phyloP scores from a whole-genome alignment of 2,113 vertebrate genomes.

The Paratilapia polleni region DNA sequence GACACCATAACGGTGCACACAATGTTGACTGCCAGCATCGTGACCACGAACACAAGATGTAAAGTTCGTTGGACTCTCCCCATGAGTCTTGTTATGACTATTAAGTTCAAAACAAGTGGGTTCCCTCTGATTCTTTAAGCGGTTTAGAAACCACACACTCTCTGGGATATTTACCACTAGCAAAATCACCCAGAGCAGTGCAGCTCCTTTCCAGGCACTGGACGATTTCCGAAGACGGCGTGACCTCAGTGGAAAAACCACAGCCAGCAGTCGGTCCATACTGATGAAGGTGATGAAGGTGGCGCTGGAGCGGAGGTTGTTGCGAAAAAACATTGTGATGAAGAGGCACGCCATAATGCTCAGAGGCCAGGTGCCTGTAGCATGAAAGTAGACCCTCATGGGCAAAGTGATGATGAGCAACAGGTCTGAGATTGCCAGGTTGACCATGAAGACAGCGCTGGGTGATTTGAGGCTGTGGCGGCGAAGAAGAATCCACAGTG shows the following conservation, averaged over 20 bases:
- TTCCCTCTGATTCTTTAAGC: background rate
- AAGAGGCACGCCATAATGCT: conserved; percentile 11
- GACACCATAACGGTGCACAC: conserved; percentile 56
- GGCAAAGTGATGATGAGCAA: conserved; percentile 60
- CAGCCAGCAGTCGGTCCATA: conserved; percentile 56
- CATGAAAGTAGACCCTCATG: conserved; percentile 57
- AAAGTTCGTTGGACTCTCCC: accelerated
- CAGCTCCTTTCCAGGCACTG: background rate
- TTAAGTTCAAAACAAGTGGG: background rate
- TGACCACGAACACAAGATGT: conserved; percentile 27
- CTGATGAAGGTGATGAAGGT: conserved; percentile 74
- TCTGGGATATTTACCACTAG: conserved; percentile 18
- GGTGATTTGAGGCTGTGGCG: conserved; percentile 44
- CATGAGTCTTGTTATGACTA: accelerated
- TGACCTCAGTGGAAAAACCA: background rate
- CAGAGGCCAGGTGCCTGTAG: conserved; percentile 45
- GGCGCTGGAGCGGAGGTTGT: conserved; percentile 64
- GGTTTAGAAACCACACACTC: accelerated
- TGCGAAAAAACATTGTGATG: conserved; percentile 45
- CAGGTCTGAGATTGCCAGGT: conserved; percentile 68
- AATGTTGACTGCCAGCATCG: conserved; percentile 53
- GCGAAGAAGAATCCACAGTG: conserved; percentile 65
- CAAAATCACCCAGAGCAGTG: background rate
- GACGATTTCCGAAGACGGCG: background rate
- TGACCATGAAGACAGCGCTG: conserved; percentile 64